Conservation (phyloP, 2,113 vertebrate species). For the Pogonocichla stellata region DNA sequence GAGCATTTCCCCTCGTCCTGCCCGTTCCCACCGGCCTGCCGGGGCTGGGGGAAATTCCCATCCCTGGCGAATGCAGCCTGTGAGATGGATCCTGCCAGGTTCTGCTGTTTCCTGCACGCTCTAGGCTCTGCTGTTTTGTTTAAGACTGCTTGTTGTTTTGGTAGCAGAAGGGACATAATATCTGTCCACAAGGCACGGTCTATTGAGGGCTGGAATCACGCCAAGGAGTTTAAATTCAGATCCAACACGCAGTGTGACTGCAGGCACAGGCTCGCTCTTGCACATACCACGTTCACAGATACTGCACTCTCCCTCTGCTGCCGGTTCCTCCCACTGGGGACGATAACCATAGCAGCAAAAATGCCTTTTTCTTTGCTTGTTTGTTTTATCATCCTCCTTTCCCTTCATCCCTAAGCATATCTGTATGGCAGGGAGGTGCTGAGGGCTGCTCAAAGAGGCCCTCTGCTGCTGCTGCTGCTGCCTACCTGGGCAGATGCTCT, state of each 20-base stretch:
- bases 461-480: not conserved
- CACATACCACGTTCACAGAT: not conserved
- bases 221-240: conserved; percentile 28
- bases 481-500: conserved; percentile 3
- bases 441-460: not conserved
- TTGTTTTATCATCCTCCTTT: not conserved
- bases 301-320: not conserved
- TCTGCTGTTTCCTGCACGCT: not conserved
- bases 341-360: not conserved
- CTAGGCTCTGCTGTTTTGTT: not conserved
- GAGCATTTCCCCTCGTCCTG: not conserved
- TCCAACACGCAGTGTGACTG: not conserved
- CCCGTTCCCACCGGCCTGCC: not conserved
- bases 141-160: not conserved
- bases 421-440: fast-evolving
- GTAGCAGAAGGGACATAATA: not conserved
- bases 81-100: not conserved
- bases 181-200: not conserved
- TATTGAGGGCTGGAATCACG: not conserved
- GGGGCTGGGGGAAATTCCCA: fast-evolving
- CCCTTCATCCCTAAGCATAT: not conserved
- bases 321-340: not conserved
- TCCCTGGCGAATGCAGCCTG: not conserved
- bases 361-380: not conserved
- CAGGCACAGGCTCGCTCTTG: not conserved